Base-by-base conservation (phyloP, 2,888 invertebrate genomes). In the Elysia crispata region DNA sequence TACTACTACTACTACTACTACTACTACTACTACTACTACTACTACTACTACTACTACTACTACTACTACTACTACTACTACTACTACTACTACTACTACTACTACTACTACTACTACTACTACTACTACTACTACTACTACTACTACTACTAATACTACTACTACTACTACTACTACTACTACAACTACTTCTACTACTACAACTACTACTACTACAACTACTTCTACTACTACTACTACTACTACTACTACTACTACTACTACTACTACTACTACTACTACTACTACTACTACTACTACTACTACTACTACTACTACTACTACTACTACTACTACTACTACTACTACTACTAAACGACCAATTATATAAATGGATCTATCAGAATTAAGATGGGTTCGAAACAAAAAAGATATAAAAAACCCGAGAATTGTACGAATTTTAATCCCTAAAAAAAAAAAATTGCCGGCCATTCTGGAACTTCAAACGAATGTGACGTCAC, bases 1-100 rank as follows among this genome's bases (percentile, higher is more conserved):
- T n/a, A n/a, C n/a, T n/a, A n/a, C n/a, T n/a, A 54, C 54, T 54
- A 54, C 54, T 54, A 54, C 54, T 54, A 54, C 54, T 54, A 54
- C 54, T 54, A 54, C 18, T 54, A 54, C 54, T 54, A 54, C 54
- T 54, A 54, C 54, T 54, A 54, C 54, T 54, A 54, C 54, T 54
- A 54, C 54, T 54, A 54, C 54, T 54, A 54, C 54, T 54, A 54
- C 54, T 54, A 54, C 54, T 54, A 54, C 54, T 54, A 54, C 54
- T 54, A 54, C 54, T 54, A 54, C 54, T 54, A 54, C 54, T 54
- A 54, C 54, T 54, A 54, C 54, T 54, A 54, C 54, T 54, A 54
- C 54, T 54, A 54, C 54, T 54, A 54, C 54, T 54, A 54, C 54
- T 54, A 54, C 54, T 54, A 54, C 18, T 54, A 54, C 54, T 54